phyloP scores from a whole-genome alignment of 2,888 invertebrate species.

The Drosophila nr. medialis region DNA sequence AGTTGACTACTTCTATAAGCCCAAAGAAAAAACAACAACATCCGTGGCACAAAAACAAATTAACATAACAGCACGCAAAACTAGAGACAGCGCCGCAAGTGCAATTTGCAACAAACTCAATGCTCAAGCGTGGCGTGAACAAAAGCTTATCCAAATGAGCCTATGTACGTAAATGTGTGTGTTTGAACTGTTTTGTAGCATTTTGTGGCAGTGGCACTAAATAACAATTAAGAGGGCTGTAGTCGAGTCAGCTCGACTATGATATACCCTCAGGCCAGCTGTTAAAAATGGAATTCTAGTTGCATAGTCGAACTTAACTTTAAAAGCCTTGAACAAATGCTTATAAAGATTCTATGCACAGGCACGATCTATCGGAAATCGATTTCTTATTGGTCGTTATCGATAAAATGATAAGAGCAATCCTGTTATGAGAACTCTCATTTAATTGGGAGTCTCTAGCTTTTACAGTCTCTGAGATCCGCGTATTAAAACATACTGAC shows the following conservation, averaged over 20 bases:
- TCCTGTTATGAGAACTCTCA: not conserved
- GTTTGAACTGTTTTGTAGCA: constrained; percentile 32
- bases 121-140: constrained; percentile 55
- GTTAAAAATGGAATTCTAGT: not conserved
- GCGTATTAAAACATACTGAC: not conserved
- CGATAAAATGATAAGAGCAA: not conserved
- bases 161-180: not conserved
- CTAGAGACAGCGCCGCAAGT: constrained; percentile 58
- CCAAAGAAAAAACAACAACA: not conserved
- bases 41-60: constrained; percentile 54
- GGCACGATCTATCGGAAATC: not conserved
- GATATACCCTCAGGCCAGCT: constrained; percentile 1
- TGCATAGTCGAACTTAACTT: not conserved
- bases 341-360: no score
- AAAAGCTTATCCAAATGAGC: constrained; percentile 34
- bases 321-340: not conserved
- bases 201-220: constrained; percentile 30
- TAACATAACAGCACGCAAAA: constrained; percentile 63
- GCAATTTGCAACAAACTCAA: constrained; percentile 75
- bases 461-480: not conserved
- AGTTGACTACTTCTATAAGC: constrained; percentile 45
- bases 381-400: not conserved
- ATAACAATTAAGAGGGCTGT: constrained; percentile 18
- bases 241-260: not conserved
- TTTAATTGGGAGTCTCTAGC: not conserved